Conservation (phyloP, 2,113 vertebrate genomes). For the Glareola pratincola region DNA sequence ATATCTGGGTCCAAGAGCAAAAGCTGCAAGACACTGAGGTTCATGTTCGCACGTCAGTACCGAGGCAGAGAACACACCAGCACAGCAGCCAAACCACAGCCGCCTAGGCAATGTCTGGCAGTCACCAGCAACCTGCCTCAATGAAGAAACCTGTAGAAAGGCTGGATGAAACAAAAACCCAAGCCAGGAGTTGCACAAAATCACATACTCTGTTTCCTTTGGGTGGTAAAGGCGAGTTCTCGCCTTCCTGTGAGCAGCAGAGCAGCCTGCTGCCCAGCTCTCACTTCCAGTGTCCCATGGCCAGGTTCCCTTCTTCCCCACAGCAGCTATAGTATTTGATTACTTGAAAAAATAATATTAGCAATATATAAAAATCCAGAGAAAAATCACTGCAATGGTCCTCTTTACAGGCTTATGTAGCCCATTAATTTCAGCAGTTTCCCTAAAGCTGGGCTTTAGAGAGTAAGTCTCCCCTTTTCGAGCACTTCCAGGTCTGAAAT, state of each 20-base stretch:
- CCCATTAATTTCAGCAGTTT: background rate
- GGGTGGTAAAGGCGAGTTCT: background rate
- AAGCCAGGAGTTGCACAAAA: background rate
- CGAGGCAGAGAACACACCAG: background rate
- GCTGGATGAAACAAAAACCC: background rate
- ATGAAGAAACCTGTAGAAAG: background rate
- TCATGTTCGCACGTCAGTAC: rapidly evolving
- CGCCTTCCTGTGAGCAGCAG: background rate
- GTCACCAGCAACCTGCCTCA: background rate
- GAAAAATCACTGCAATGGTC: background rate
- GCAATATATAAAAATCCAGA: background rate
- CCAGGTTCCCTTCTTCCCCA: background rate
- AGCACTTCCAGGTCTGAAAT: background rate
- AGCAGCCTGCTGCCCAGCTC: background rate
- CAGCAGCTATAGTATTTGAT: background rate
- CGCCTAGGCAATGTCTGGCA: rapidly evolving
- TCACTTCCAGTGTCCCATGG: background rate
- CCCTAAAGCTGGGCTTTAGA: background rate
- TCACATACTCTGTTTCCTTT: background rate
- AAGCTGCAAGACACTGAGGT: background rate
- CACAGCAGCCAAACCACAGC: background rate
- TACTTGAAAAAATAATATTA: background rate
- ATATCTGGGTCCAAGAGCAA: background rate
- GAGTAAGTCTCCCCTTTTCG: background rate
- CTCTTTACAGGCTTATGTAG: background rate